Percentiles rank a stretch among this genome's conserved stretches.
These are phyloP conservation scores for Sturmia bella DNA, from an alignment of 2,888 invertebrate genomes.

Conservation along the genomic window DNA sequence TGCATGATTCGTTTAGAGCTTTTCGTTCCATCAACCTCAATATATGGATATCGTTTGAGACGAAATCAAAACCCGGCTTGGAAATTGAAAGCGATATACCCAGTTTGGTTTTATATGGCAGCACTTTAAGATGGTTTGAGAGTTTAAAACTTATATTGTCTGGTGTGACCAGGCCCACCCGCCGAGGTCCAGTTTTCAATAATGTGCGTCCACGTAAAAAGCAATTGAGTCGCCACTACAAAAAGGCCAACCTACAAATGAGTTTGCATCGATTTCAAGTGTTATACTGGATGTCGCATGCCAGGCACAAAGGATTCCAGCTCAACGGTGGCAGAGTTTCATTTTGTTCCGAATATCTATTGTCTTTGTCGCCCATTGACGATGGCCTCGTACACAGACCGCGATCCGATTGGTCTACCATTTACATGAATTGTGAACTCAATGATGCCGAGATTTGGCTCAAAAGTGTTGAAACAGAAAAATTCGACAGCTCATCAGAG, in stretches of 20 bases:
- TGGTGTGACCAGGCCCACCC: constrained; percentile 95
- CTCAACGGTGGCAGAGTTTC: constrained; percentile 91
- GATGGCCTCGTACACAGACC: constrained; percentile 93
- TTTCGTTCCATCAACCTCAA: constrained; percentile 94
- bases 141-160: constrained; percentile 96
- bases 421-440: constrained; percentile 96
- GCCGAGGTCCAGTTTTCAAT: constrained; percentile 93
- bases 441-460: constrained; percentile 96
- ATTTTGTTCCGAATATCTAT: constrained; percentile 89
- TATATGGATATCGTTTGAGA: constrained; percentile 90
- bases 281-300: constrained; percentile 98
- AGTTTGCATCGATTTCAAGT: constrained; percentile 92
- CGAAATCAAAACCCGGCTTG: constrained; percentile 84
- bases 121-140: constrained; percentile 97
- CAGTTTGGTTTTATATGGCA: constrained; percentile 92
- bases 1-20: constrained; percentile 96
- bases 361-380: constrained; percentile 87
- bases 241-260: constrained; percentile 91
- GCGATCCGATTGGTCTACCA: constrained; percentile 93
- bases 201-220: constrained; percentile 92
- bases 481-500: constrained; percentile 80
- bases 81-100: constrained; percentile 85
- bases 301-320: constrained; percentile 95
- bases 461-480: constrained; percentile 87
- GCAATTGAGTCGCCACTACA: constrained; percentile 95